Evolutionary conservation across 2,797 vertebrate species (phyloP).

Genomic region (Garrulus glandarius): DNA sequence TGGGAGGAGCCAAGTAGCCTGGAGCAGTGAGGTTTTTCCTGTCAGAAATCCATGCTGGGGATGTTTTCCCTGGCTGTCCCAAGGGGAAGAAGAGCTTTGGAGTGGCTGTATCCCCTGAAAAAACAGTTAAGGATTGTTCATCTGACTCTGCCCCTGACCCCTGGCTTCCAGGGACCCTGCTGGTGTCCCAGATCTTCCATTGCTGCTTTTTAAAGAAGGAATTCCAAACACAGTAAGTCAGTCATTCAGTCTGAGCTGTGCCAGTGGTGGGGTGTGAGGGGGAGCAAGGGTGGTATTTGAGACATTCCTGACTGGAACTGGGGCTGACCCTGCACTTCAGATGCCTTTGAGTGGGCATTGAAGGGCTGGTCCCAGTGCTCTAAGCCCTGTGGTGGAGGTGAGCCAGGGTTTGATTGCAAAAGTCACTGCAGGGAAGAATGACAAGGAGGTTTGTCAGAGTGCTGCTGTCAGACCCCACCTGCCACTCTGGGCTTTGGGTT

Average conservation of each 20-base stretch:
- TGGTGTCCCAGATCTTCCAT: background rate
- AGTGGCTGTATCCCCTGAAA: background rate
- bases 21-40: background rate
- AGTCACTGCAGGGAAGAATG: background rate
- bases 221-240: background rate
- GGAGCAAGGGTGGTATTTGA: background rate
- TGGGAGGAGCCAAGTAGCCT: background rate
- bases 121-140: background rate
- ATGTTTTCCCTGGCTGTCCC: background rate
- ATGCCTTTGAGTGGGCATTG: no score
- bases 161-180: background rate
- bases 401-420: background rate
- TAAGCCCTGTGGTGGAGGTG: background rate
- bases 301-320: background rate
- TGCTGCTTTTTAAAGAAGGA: background rate
- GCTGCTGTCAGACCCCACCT: background rate
- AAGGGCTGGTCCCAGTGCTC: background rate
- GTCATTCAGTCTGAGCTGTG: background rate
- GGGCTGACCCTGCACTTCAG: background rate
- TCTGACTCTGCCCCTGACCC: background rate
- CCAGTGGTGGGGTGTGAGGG: background rate
- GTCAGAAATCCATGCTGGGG: background rate
- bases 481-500: background rate
- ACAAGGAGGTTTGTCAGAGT: background rate
- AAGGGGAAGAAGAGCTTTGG: background rate